phyloP scores from a whole-genome alignment of 2,113 vertebrate genomes.

The Eurypyga helias region DNA sequence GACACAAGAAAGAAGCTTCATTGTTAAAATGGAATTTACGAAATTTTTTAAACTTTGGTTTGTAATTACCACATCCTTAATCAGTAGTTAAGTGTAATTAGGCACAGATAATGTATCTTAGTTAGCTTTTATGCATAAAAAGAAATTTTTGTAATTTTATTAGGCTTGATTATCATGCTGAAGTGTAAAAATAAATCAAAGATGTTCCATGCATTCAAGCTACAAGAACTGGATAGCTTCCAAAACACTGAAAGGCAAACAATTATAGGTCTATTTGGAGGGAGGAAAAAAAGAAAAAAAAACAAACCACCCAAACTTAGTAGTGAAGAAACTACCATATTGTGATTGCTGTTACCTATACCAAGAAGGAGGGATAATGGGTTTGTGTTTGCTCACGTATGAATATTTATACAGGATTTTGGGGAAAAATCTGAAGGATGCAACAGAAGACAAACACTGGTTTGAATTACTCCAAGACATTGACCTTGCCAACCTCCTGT shows the following conservation, averaged over 20 bases:
- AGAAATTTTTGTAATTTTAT: background rate
- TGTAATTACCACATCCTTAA: background rate
- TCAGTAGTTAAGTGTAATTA: background rate
- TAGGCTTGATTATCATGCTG: background rate
- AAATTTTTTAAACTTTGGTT: background rate
- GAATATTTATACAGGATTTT: background rate
- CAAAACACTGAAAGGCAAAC: background rate
- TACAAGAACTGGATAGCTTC: background rate
- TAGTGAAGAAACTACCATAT: background rate
- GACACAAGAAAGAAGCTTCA: background rate
- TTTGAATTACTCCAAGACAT: background rate
- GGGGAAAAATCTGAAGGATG: background rate
- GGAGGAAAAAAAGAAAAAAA: background rate
- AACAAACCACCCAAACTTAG: too few relatives aligned
- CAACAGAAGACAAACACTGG: background rate
- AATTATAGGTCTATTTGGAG: background rate
- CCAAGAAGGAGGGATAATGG: background rate
- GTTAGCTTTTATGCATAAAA: background rate
- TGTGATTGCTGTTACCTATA: background rate
- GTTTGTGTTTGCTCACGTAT: background rate
- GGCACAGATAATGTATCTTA: background rate
- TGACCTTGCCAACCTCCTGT: background rate
- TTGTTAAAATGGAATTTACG: background rate
- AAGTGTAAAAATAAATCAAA: background rate
- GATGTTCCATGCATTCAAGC: fast-evolving